A percentile compares a stretch with the other conserved stretches of the same genome.
Conservation (phyloP, 2,888 invertebrate genomes). For the Dasypolia templi region DNA sequence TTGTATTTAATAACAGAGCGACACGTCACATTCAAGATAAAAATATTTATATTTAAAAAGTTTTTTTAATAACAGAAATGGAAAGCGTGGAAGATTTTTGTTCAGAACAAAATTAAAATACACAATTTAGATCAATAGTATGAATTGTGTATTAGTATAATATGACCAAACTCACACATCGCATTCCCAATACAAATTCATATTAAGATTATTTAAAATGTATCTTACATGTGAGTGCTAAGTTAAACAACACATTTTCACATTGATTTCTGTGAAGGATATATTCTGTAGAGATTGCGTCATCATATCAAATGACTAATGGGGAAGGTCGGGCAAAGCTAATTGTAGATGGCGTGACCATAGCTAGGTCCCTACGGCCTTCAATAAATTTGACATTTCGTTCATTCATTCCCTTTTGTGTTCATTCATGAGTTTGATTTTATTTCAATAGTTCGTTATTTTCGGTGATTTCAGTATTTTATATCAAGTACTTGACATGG, state of each 20-base stretch:
- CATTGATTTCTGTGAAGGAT: conserved; percentile 19
- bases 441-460: no score
- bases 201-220: neutral
- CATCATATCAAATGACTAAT: conserved; percentile 46
- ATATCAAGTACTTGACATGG: no score
- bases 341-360: no score
- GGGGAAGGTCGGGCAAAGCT: no score
- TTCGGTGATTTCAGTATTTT: no score
- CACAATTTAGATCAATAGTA: neutral
- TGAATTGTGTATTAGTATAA: neutral
- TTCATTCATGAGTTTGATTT: no score
- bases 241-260: conserved; percentile 10
- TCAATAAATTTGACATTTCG: no score
- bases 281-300: conserved; percentile 41
- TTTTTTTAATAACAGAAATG: conserved; percentile 5
- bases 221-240: neutral
- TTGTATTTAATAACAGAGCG: no score
- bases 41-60: neutral
- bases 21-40: conserved; percentile 17
- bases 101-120: neutral
- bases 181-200: conserved; percentile 1
- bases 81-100: neutral
- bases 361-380: no score
- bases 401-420: no score
- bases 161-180: neutral